Evolutionary conservation across 1,140 invertebrate genomes (phyloP), one percentile per base, ranked within the genome.

Genomic region (Nymphalis io): DNA sequence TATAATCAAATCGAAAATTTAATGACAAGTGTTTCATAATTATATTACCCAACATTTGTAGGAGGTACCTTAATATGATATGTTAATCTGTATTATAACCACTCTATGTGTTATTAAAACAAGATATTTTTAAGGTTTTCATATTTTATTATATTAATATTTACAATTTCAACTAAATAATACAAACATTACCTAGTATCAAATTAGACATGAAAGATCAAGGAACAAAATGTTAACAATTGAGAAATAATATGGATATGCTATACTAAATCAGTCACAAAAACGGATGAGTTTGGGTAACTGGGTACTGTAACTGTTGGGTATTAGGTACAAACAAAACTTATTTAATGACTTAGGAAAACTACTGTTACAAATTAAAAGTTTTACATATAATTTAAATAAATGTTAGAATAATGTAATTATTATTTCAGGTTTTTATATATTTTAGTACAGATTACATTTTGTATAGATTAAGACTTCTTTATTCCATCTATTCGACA

Each of bases 161-260:
- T 63, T 63, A 63, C 60, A 63, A 63, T 63, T 53, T 53, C 23
- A 51, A 51, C 46, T 63, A 61, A 48, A n/a, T n/a, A 53, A 63
- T 63, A 63, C 21, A 62, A 33, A 48, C 42, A 46, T 46, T 48
- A 46, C 46, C 60, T 48, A 61, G 16, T 61, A 51, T 51, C 27
- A 33, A 61, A 18, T 21, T 61, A 61, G 42, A 27, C 21, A 51
- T 11, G 4, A 21, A 48, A 39, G 23, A 53, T 15, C 20, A 53
- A 53, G 60, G 60, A 63, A 63, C 60, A 39, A 63, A 60, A 20
- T 39, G 53, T 63, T 46, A 63, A 51, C 16, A 63, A 51, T 55
- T 63, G 60, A 53, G 46, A 63, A 51, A 51, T 15, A 40, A 15
- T n/a, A 62, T 21, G 27, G 27, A 33, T 33, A 33, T 51, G 6